A percentile compares a stretch with the other conserved stretches of the same genome.
These are phyloP conservation scores for Aplodontia rufa DNA, from an alignment of 2,113 vertebrate species.

Conservation along the genomic window DNA sequence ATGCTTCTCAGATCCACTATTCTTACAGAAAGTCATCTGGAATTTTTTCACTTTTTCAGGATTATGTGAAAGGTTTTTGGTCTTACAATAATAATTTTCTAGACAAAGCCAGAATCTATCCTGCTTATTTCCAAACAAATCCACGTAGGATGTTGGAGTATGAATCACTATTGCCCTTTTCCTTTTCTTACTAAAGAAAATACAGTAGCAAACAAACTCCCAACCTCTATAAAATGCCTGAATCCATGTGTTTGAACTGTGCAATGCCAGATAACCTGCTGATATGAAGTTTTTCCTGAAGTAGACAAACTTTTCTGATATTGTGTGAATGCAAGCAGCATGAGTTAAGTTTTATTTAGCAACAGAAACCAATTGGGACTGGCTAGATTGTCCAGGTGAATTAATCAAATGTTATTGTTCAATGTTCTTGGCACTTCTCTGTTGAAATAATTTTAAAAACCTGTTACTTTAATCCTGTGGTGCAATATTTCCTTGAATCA, in stretches of 20 bases:
- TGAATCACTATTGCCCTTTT: neutral
- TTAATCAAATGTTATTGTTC: slow-evolving; percentile 21
- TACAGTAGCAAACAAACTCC: neutral
- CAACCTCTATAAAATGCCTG: neutral
- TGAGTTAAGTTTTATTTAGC: slow-evolving; percentile 20
- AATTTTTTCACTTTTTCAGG: neutral
- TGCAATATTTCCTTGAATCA: neutral
- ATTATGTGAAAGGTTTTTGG: neutral
- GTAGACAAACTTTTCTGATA: neutral
- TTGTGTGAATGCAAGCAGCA: neutral
- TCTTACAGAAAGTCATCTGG: neutral
- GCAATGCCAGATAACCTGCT: neutral
- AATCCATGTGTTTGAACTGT: slow-evolving; percentile 20
- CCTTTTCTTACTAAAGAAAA: slow-evolving; percentile 30
- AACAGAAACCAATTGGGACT: neutral
- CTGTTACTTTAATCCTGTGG: slow-evolving; percentile 10
- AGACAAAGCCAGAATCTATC: neutral
- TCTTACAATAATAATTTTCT: slow-evolving; percentile 9
- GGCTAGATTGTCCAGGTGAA: slow-evolving; percentile 19
- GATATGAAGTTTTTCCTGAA: neutral
- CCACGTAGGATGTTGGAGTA: neutral
- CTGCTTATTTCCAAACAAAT: slow-evolving; percentile 16
- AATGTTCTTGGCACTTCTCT: neutral
- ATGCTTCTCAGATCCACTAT: neutral
- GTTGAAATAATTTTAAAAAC: neutral